Base-by-base conservation (phyloP, 2,888 invertebrate species). In the Yponomeuta sedellus region DNA sequence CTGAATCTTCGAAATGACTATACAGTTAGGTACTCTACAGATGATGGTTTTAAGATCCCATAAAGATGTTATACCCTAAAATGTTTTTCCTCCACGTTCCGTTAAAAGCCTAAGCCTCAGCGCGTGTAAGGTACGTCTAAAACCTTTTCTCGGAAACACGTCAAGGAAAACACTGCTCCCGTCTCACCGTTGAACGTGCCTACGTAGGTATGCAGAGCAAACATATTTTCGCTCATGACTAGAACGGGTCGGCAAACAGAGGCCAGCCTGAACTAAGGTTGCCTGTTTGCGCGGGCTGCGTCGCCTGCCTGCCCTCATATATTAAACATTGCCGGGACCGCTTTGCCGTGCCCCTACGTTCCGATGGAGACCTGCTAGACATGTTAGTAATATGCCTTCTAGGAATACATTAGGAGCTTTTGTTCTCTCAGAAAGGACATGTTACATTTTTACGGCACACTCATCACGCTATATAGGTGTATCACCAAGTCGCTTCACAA, bases 221-320 rank as follows among this genome's bases (percentile, higher is more conserved):
- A 90, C 90, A 90, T 88, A 90, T 89, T 90, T 90, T 86, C 89
- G 88, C 87, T 85, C 80, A 88, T 88, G 89, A 88, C 89, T 84
- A 83, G 87, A 84, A 85, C 86, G 85, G 71, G 82, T 79, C 79
- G 78, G 87, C 86, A 90, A 89, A 90, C 90, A 90, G 82, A 73
- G 79, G 82, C 80, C 83, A 81, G 81, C 86, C 77, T 84, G 82
- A 84, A 79, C 82, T 83, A 83, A 86, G 88, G 88, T 86, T 86
- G 82, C 78, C 77, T 89, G 89, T 88, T 88, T 89, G 82, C 88
- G 79, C 75, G 79, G 84, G 81, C 86, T 83, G 84, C 88, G 88
- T 88, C 89, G 88, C 86, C 80, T 85, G 86, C 84, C 85, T 85
- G 86, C 84, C 85, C 87, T 90, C 90, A 90, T 91, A 89, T 88